Conservation (phyloP, 2,888 invertebrate species). For the Thalpophila matura region DNA sequence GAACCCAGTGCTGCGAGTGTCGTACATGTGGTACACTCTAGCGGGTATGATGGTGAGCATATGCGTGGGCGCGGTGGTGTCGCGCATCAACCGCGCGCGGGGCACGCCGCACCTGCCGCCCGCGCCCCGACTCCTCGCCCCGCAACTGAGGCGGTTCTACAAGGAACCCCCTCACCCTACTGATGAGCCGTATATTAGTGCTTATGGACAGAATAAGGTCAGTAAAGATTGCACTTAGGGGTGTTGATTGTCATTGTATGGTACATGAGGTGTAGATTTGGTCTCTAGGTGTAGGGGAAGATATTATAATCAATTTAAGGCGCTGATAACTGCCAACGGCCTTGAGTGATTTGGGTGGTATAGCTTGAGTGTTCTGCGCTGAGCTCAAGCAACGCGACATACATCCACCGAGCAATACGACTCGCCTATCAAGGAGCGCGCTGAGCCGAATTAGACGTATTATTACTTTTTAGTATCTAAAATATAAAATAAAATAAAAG, state of each 20-base stretch:
- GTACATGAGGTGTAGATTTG: too few relatives aligned
- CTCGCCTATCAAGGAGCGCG: too few relatives aligned
- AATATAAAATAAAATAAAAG: too few relatives aligned
- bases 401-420: too few relatives aligned
- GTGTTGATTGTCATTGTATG: neutral
- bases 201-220: constrained; percentile 83
- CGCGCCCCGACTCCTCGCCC: constrained; percentile 91
- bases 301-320: too few relatives aligned
- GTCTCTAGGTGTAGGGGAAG: too few relatives aligned
- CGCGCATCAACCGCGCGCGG: constrained; percentile 73
- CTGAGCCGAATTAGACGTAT: too few relatives aligned
- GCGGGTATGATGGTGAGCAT: constrained; percentile 80
- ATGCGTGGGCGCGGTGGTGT: constrained; percentile 75
- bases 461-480: too few relatives aligned
- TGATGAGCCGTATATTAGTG: constrained; percentile 83
- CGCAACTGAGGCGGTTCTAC: constrained; percentile 92
- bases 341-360: too few relatives aligned
- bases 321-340: too few relatives aligned
- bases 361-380: too few relatives aligned
- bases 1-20: constrained; percentile 93
- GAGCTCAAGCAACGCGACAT: too few relatives aligned
- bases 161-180: constrained; percentile 85
- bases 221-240: neutral
- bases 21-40: constrained; percentile 95
- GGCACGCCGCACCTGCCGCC: constrained; percentile 81